Percentiles rank a stretch among this genome's conserved stretches.
Evolutionary conservation across 1,140 invertebrate genomes (phyloP).

Genomic region (Condylostylus longicornis): DNA sequence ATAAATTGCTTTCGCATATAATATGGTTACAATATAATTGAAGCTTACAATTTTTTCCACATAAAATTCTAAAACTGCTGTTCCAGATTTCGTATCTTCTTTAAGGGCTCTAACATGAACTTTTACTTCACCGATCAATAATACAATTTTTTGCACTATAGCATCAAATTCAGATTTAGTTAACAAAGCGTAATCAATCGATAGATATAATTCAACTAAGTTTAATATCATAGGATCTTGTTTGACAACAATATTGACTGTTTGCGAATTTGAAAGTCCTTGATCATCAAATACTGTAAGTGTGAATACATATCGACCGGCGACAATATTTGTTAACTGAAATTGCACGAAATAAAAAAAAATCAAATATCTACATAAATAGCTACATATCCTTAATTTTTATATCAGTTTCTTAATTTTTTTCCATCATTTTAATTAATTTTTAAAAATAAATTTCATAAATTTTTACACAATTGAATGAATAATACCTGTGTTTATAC

Average conservation of each 20-base stretch:
- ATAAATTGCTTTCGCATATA: background rate
- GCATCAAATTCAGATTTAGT: conserved; percentile 33
- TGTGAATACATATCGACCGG: conserved; percentile 76
- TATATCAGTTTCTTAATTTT: too few relatives aligned
- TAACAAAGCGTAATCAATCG: conserved; percentile 45
- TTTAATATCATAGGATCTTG: conserved; percentile 57
- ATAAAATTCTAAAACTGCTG: conserved; percentile 46
- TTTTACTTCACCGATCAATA: conserved; percentile 53
- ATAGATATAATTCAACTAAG: conserved; percentile 65
- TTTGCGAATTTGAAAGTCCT: conserved; percentile 62
- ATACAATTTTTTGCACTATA: conserved; percentile 31
- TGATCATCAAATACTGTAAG: conserved; percentile 80
- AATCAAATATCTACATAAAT: too few relatives aligned
- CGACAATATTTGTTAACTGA: conserved; percentile 66
- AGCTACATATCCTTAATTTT: too few relatives aligned
- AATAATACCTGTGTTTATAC: too few relatives aligned
- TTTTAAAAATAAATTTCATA: background rate
- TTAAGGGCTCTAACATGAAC: conserved; percentile 47
- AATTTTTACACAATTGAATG: background rate
- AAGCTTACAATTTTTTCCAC: conserved; percentile 24
- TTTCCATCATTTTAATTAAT: too few relatives aligned
- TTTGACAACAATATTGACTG: conserved; percentile 72
- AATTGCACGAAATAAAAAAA: conserved; percentile 24
- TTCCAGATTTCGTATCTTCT: conserved; percentile 43
- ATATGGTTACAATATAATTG: too few relatives aligned